phyloP scores from a whole-genome alignment of 2,888 invertebrate species.

The Tanytarsus gracilentus region DNA sequence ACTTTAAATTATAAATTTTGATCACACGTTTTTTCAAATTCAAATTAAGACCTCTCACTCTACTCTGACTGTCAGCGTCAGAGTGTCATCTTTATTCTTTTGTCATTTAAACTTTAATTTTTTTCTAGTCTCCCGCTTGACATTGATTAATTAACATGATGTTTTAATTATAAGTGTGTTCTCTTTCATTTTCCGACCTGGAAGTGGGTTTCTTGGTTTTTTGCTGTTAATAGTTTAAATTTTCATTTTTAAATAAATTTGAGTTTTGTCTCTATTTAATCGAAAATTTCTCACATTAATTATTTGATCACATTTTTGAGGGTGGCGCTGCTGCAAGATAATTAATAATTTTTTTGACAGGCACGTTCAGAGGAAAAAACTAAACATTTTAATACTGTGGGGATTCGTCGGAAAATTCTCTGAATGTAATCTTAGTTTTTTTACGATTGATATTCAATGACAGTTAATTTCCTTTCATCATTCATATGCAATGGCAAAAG shows the following conservation, averaged over 20 bases:
- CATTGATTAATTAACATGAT: slow-evolving; percentile 7
- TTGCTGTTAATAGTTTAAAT: neutral
- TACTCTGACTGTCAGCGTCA: neutral
- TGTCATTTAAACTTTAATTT: slow-evolving; percentile 8
- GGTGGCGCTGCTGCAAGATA: no score
- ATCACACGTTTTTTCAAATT: neutral
- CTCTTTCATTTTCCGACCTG: neutral
- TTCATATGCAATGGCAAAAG: no score
- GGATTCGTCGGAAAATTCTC: neutral
- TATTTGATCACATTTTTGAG: no score
- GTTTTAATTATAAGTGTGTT: slow-evolving; percentile 8
- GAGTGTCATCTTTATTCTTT: neutral
- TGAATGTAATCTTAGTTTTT: neutral
- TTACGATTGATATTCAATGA: slow-evolving; percentile 12
- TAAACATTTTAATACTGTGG: neutral
- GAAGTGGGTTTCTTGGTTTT: neutral
- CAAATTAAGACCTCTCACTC: neutral
- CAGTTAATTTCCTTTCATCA: slow-evolving; percentile 8
- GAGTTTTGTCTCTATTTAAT: neutral
- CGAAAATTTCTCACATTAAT: neutral
- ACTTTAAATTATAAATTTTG: slow-evolving; percentile 4
- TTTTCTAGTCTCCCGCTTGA: neutral
- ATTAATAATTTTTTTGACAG: neutral
- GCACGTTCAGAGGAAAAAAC: neutral
- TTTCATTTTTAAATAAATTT: neutral